These are phyloP conservation scores for Drosophila asahinai DNA, from an alignment of 1,140 invertebrate species.

Conservation along the genomic window DNA sequence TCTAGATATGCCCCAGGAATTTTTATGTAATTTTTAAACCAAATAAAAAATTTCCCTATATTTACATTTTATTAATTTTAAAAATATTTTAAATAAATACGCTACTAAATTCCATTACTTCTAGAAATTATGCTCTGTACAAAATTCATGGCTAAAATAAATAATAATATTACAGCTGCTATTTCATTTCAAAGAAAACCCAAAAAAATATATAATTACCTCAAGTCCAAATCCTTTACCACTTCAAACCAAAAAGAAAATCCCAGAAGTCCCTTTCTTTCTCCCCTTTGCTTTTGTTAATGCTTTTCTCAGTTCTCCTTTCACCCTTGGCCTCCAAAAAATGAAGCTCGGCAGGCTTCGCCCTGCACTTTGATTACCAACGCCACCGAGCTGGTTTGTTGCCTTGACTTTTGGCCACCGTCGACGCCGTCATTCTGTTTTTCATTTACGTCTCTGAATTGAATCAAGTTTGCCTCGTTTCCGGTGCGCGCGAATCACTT, in stretches of 20 bases:
- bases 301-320: background rate
- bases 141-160: too few relatives aligned
- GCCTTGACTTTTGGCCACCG: slow-evolving; percentile 61
- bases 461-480: slow-evolving; percentile 75
- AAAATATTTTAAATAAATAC: too few relatives aligned
- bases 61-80: too few relatives aligned
- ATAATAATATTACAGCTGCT: too few relatives aligned
- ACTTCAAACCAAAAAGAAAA: background rate
- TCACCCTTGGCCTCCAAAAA: slow-evolving; percentile 32
- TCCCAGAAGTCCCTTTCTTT: background rate
- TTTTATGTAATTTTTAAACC: too few relatives aligned
- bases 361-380: slow-evolving; percentile 65
- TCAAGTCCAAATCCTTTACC: background rate
- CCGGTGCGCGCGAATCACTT: slow-evolving; percentile 39
- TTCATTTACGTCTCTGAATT: slow-evolving; percentile 76
- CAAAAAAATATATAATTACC: background rate
- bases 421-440: slow-evolving; percentile 68
- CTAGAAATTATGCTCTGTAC: too few relatives aligned
- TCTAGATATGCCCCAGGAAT: too few relatives aligned
- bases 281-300: background rate
- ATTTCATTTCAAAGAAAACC: too few relatives aligned
- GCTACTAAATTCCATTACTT: too few relatives aligned
- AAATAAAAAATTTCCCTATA: too few relatives aligned
- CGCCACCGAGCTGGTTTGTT: slow-evolving; percentile 13
- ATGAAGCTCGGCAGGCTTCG: slow-evolving; percentile 44